Base-by-base conservation (phyloP, 92 coral and sea anemone genomes). In the Zoanthus sociatus region DNA sequence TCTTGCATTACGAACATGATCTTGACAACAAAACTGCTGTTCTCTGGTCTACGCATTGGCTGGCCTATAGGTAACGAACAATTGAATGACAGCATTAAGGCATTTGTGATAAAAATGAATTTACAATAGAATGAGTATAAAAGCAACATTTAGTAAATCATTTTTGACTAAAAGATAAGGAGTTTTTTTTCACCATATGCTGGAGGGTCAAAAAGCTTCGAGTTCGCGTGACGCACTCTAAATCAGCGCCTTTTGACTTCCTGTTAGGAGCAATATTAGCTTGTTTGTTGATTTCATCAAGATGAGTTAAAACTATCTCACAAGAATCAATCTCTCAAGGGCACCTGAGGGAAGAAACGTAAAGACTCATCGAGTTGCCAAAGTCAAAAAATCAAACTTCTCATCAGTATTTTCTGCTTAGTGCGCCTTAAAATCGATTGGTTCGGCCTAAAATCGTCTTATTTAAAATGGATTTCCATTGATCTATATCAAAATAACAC, bases 21-120 rank as follows among this genome's bases (percentile, higher is more conserved):
- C 85, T 81, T 67, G 84, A 79, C 84, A 79, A 79, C 73, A 79
- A 61, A 79, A 79, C 17, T 18, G 74, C 85, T 81, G 76, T 81
- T 66, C 44, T 11, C 53, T 63, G 66, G 85, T 66, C 67, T 81
- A 18, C 46, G 26, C 32, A 46, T 9, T 21, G 21, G 76, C 66
- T 63, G 44, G 20, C 42, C 46, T 45, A 51, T 20, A 81, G 85
- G 61, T 21, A 18, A 46, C 48, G 26, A 67, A 81, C 85, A 81
- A 67, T 21, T 5, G 85, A 12, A 67, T 18, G 21, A 81, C 1
- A 13, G 60, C 61, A 42, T 81, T n/a, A 64, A 4, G 20, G 46
- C 21, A 67, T 45, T 81, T 71, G 42, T 81, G 85, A 81, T 81
- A n/a, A 81, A 42, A 67, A 66, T 67, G 47, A 54, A 64, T 81